phyloP scores from a whole-genome alignment of 2,113 vertebrate genomes.

The Myodes glareolus region DNA sequence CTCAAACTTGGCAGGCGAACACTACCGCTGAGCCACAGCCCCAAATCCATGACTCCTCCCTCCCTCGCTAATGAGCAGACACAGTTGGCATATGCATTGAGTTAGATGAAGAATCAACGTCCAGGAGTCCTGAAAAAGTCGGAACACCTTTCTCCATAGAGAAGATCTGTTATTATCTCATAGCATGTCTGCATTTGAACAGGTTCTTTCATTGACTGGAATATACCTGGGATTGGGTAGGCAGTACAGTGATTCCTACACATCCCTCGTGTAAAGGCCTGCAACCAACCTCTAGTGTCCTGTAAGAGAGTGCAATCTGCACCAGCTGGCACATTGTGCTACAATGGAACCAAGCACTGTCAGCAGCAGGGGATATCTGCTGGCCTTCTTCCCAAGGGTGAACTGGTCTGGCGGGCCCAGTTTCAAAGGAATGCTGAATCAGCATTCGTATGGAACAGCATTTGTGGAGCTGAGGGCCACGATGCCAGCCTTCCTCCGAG shows the following conservation, averaged over 20 bases:
- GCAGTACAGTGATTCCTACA: background rate
- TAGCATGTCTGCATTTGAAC: background rate
- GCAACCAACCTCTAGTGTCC: background rate
- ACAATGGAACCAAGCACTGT: background rate
- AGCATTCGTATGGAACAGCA: too few species aligned
- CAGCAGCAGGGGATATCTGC: background rate
- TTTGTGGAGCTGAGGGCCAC: background rate
- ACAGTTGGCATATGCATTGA: background rate
- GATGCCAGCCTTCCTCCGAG: background rate
- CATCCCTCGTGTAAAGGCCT: background rate
- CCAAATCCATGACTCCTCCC: background rate
- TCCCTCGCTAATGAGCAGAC: background rate
- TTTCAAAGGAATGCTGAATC: background rate
- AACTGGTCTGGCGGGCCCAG: background rate
- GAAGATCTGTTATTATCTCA: background rate
- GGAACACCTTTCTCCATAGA: background rate
- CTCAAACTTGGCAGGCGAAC: background rate
- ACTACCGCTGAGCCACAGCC: background rate
- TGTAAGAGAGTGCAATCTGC: background rate
- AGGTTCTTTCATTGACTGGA: background rate
- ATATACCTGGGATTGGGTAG: background rate
- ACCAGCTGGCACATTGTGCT: background rate
- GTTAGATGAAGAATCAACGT: background rate
- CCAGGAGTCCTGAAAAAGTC: background rate
- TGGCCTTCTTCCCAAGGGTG: background rate